phyloP scores from a whole-genome alignment of 1,140 invertebrate species.

The Drosophila elegans region DNA sequence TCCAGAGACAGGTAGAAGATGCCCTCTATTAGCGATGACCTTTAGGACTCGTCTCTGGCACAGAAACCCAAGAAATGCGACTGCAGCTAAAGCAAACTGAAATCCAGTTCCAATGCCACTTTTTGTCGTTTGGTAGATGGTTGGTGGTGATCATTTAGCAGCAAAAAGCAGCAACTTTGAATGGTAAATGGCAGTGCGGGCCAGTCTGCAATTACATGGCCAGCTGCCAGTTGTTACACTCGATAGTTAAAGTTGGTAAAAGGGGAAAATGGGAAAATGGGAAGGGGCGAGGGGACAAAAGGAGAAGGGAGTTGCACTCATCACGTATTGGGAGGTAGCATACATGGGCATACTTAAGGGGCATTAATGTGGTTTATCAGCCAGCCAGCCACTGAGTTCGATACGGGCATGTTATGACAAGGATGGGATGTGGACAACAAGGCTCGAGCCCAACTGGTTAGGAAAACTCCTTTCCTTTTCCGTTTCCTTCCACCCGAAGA shows the following conservation, averaged over 20 bases:
- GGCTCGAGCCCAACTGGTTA: slow-evolving; percentile 43
- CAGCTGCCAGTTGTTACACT: slow-evolving; percentile 42
- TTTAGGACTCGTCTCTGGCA: slow-evolving; percentile 64
- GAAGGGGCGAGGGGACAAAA: no score
- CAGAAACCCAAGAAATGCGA: slow-evolving; percentile 72
- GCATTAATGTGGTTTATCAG: slow-evolving; percentile 79
- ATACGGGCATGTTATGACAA: slow-evolving; percentile 67
- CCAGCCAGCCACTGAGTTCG: slow-evolving; percentile 43
- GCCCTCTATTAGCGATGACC: slow-evolving; percentile 64
- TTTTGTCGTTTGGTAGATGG: slow-evolving; percentile 54
- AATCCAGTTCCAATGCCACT: slow-evolving; percentile 53
- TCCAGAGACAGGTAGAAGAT: slow-evolving; percentile 42
- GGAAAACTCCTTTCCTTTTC: background rate
- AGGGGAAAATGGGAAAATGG: background rate
- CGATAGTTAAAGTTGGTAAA: background rate
- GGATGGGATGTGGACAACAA: slow-evolving; percentile 49
- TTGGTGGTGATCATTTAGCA: slow-evolving; percentile 55
- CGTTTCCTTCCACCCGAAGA: background rate
- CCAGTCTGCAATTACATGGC: slow-evolving; percentile 63
- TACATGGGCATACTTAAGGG: slow-evolving; percentile 79
- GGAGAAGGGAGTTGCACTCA: slow-evolving; percentile 35
- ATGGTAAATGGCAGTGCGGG: slow-evolving; percentile 67
- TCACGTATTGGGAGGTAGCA: slow-evolving; percentile 71
- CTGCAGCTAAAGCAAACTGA: slow-evolving; percentile 16
- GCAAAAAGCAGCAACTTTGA: slow-evolving; percentile 66